These are phyloP conservation scores for Paradisaea rubra DNA, from an alignment of 2,113 vertebrate genomes.

Conservation along the genomic window DNA sequence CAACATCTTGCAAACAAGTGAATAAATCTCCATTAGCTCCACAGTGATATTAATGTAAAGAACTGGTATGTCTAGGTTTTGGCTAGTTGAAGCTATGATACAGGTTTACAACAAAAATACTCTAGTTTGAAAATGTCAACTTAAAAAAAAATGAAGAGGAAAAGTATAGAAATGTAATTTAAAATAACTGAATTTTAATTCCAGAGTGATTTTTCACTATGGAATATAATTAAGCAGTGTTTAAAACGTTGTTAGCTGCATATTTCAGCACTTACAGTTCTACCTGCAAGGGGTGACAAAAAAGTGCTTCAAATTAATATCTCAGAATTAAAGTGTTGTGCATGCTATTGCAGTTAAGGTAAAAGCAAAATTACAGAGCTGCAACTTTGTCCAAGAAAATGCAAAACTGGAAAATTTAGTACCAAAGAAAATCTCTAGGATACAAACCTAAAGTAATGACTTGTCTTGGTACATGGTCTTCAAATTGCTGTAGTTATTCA, in stretches of 20 bases:
- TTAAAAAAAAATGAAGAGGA: not conserved
- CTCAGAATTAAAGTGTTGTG: not conserved
- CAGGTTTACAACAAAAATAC: not conserved
- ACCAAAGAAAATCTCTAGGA: not conserved
- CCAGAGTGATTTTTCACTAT: not conserved
- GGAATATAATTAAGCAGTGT: not conserved
- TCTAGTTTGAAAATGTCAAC: not conserved
- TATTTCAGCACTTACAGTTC: not conserved
- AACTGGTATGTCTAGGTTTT: not conserved
- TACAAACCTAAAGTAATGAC: not conserved
- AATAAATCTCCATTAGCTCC: not conserved
- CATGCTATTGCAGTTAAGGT: not conserved
- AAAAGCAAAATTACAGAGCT: not conserved
- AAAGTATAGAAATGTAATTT: not conserved
- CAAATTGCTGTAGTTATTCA: not conserved
- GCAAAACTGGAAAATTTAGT: not conserved
- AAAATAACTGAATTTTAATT: not conserved
- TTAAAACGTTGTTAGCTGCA: not conserved
- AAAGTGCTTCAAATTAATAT: not conserved
- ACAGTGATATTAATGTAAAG: not conserved
- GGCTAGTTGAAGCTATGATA: not conserved
- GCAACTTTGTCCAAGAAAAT: not conserved
- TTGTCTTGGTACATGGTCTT: not conserved
- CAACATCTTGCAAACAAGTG: not conserved
- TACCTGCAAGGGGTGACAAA: not conserved